Percentiles rank a stretch among this genome's conserved stretches.
phyloP scores from a whole-genome alignment of 1,140 invertebrate genomes.

The Dendrolimus punctatus region DNA sequence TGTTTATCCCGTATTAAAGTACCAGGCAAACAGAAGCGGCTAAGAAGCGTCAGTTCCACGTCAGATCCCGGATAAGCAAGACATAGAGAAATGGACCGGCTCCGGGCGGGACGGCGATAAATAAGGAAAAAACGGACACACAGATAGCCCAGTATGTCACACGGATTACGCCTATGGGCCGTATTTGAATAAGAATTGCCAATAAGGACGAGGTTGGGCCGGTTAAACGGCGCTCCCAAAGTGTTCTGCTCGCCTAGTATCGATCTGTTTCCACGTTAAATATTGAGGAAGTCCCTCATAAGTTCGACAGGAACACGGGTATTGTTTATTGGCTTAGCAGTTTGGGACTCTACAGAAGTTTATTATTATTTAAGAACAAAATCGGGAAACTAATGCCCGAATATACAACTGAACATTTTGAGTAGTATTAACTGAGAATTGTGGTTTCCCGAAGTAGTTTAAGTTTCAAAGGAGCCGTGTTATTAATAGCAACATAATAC shows the following conservation, averaged over 20 bases:
- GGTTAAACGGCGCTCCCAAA: conserved; percentile 36
- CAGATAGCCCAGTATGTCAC: conserved; percentile 53
- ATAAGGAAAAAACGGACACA: conserved; percentile 53
- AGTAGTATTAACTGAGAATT: no score
- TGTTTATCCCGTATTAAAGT: conserved; percentile 21
- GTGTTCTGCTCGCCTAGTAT: conserved; percentile 33
- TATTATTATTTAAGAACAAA: no score
- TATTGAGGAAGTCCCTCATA: no score
- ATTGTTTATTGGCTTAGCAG: no score
- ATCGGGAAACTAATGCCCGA: no score
- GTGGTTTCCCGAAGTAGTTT: no score
- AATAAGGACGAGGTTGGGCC: conserved; percentile 36
- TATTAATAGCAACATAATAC: no score
- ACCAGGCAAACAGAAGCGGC: conserved; percentile 33
- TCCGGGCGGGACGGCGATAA: conserved; percentile 38
- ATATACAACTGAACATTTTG: no score
- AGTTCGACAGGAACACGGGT: no score
- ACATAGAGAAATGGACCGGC: conserved; percentile 58
- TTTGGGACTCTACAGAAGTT: no score
- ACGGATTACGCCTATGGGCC: conserved; percentile 41
- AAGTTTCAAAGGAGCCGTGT: no score
- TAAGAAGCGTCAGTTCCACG: conserved; percentile 54
- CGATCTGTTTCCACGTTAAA: conserved; percentile 8
- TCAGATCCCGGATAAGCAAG: conserved; percentile 58
- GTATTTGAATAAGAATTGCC: conserved; percentile 66